Conservation (phyloP, 2,888 invertebrate species). For the Craniophora ligustri region DNA sequence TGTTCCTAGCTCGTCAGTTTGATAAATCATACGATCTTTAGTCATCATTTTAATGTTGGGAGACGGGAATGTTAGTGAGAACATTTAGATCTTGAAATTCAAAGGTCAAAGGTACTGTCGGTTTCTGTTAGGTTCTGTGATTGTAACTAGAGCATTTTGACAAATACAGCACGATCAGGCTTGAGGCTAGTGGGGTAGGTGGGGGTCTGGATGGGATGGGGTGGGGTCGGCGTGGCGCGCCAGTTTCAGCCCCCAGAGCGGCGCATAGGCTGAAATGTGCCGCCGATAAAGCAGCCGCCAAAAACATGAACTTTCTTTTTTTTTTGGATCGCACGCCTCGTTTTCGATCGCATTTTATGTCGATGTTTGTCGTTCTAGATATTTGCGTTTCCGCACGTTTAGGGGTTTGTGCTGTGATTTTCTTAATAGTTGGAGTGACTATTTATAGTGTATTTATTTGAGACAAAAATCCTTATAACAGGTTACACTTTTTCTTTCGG, state of each 20-base stretch:
- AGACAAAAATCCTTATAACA: too few relatives aligned
- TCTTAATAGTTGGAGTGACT: too few relatives aligned
- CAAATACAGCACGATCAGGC: constrained; percentile 62
- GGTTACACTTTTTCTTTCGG: too few relatives aligned
- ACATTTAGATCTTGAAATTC: constrained; percentile 34
- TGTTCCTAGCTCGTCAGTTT: constrained; percentile 48
- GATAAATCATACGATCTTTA: constrained; percentile 56
- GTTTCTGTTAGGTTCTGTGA: constrained; percentile 50
- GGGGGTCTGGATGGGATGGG: constrained; percentile 33
- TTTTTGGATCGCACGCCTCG: constrained; percentile 43
- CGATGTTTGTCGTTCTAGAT: constrained; percentile 47
- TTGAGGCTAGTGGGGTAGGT: constrained; percentile 56
- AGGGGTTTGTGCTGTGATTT: constrained; percentile 17
- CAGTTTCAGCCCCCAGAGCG: constrained; percentile 57
- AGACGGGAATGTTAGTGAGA: constrained; percentile 52
- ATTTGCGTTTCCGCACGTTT: constrained; percentile 34
- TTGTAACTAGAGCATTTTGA: constrained; percentile 62
- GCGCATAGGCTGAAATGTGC: constrained; percentile 72
- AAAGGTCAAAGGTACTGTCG: constrained; percentile 60
- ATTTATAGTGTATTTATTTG: too few relatives aligned
- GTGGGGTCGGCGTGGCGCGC: constrained; percentile 60
- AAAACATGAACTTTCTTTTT: constrained; percentile 68
- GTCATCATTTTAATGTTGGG: constrained; percentile 63
- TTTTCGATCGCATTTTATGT: constrained; percentile 34
- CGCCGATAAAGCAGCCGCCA: constrained; percentile 69